Evolutionary conservation across 2,797 vertebrate genomes (phyloP).

Genomic region (Crax fasciolata): DNA sequence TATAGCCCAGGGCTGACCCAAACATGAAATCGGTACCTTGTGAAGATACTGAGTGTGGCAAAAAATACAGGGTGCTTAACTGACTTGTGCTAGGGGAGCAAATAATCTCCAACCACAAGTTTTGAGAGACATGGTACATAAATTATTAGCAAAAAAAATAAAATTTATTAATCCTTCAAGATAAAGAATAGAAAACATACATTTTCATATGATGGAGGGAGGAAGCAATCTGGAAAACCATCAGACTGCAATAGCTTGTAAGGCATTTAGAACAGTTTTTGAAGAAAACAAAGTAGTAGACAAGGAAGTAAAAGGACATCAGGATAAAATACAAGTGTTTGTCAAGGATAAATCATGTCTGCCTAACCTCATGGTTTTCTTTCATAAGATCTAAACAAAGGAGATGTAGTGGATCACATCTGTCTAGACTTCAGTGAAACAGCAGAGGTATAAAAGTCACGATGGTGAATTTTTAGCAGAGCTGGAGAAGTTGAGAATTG

Average conservation of each 20-base stretch:
- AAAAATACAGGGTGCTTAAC: background rate
- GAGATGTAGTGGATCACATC: background rate
- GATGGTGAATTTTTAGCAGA: background rate
- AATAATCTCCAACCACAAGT: background rate
- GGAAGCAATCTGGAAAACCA: background rate
- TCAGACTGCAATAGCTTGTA: background rate
- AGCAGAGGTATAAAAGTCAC: background rate
- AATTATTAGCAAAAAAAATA: background rate
- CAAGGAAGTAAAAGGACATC: background rate
- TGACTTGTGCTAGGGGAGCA: background rate
- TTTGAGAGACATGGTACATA: background rate
- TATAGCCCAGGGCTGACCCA: background rate
- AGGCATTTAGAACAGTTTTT: background rate
- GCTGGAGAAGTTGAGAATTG: background rate
- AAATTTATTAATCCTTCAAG: background rate
- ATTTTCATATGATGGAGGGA: background rate
- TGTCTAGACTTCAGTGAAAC: background rate
- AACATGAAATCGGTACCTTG: background rate
- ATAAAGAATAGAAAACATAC: background rate
- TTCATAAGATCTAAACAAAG: slow-evolving; percentile 19
- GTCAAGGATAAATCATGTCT: background rate
- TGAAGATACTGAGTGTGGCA: background rate
- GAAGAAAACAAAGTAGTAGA: background rate
- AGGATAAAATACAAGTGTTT: background rate
- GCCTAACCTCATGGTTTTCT: background rate